Conservation (phyloP, 2,888 invertebrate species). For the Graphium colonna region DNA sequence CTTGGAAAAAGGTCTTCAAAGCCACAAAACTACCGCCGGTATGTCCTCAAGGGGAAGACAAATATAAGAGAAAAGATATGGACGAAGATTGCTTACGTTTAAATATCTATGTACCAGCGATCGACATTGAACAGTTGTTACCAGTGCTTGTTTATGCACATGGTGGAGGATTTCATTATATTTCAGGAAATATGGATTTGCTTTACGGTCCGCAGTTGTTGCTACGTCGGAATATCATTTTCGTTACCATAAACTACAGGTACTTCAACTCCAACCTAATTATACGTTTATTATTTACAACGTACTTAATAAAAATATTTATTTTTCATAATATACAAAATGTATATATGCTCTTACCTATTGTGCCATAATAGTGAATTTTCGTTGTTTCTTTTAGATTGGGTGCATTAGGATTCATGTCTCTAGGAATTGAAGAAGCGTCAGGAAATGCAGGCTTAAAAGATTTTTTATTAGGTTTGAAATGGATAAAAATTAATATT, state of each 20-base stretch:
- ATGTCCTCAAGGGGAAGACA: constrained; percentile 33
- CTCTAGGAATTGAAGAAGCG: constrained; percentile 37
- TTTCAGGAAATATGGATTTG: constrained; percentile 33
- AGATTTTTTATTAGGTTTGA: constrained; percentile 41
- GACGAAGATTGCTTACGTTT: constrained; percentile 39
- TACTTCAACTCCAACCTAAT: too few relatives aligned
- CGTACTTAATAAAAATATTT: too few relatives aligned
- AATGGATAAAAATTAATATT: constrained; percentile 45
- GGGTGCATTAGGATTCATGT: constrained; percentile 49
- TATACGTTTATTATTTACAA: too few relatives aligned
- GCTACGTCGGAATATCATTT: constrained; percentile 41
- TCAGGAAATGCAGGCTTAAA: constrained; percentile 50
- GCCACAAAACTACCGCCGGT: constrained; percentile 33
- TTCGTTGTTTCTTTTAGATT: constrained; percentile 38
- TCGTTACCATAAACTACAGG: constrained; percentile 51
- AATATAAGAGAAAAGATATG: constrained; percentile 31
- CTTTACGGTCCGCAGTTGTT: constrained; percentile 42
- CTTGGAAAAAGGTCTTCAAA: constrained; percentile 33
- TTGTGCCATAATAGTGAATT: too few relatives aligned
- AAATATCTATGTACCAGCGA: constrained; percentile 36
- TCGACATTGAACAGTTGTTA: constrained; percentile 10
- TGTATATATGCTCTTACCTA: too few relatives aligned
- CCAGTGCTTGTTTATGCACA: constrained; percentile 45
- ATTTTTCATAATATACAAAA: too few relatives aligned
- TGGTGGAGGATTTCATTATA: constrained; percentile 40